A percentile compares a stretch with the other conserved stretches of the same genome.
Conservation (phyloP, 2,888 invertebrate species). For the Sinohyriopsis cumingii region DNA sequence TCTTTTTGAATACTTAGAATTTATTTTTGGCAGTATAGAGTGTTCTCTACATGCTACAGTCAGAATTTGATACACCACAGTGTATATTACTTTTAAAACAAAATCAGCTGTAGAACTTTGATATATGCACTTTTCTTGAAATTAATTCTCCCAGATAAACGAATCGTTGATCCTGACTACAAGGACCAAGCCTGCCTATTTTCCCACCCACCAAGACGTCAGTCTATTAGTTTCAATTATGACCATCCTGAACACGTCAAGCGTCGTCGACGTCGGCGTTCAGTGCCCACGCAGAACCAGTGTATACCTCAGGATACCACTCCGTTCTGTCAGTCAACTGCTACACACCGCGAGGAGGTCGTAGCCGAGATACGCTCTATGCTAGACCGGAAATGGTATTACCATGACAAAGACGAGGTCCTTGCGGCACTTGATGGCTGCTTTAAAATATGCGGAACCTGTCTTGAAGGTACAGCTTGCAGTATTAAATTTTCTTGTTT, state of each 20-base stretch:
- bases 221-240: slow-evolving; percentile 37
- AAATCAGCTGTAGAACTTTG: too few species aligned
- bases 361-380: slow-evolving; percentile 33
- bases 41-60: too few species aligned
- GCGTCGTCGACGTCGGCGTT: slow-evolving; percentile 21
- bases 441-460: slow-evolving; percentile 51
- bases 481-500: background rate
- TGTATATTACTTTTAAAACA: too few species aligned
- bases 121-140: background rate
- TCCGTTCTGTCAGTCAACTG: slow-evolving; percentile 36
- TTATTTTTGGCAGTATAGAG: too few species aligned
- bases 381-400: slow-evolving; percentile 34
- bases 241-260: slow-evolving; percentile 31
- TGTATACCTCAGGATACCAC: slow-evolving; percentile 44
- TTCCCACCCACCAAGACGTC: slow-evolving; percentile 43
- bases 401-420: slow-evolving; percentile 30
- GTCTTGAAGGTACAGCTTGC: slow-evolving; percentile 41
- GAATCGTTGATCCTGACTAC: slow-evolving; percentile 52
- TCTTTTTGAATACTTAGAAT: too few species aligned
- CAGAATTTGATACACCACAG: too few species aligned
- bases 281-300: slow-evolving; percentile 16
- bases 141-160: slow-evolving; percentile 25
- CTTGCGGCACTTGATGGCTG: slow-evolving; percentile 43
- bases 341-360: slow-evolving; percentile 25
- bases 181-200: slow-evolving; percentile 38